phyloP scores from a whole-genome alignment of 2,797 vertebrate species.

The Champsocephalus gunnari region DNA sequence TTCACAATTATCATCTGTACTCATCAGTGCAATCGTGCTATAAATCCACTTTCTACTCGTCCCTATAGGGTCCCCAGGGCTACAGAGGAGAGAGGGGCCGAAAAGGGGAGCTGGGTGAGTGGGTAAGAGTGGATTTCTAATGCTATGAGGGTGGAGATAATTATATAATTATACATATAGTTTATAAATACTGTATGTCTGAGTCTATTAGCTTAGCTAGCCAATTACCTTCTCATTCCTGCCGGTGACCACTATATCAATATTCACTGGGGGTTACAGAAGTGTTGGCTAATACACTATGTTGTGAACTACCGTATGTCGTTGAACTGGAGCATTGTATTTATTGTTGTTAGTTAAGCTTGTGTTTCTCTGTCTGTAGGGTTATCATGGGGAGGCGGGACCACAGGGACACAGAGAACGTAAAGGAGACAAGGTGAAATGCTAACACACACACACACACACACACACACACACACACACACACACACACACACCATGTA shows the following conservation, averaged over 20 bases:
- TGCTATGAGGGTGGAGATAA: conserved; percentile 25
- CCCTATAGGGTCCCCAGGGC: conserved; percentile 79
- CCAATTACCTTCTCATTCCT: not conserved
- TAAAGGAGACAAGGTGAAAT: conserved; percentile 79
- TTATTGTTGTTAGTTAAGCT: not conserved
- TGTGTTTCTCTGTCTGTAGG: conserved; percentile 63
- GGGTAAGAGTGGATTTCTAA: conserved; percentile 83
- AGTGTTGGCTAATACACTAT: not conserved
- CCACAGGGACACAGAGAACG: conserved; percentile 78
- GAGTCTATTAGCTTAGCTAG: no score
- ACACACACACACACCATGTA: not conserved
- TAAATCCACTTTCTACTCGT: conserved; percentile 19
- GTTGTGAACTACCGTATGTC: not conserved
- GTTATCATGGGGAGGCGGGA: conserved; percentile 82
- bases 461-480: not conserved
- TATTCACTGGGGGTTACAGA: no score
- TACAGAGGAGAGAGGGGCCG: conserved; percentile 80
- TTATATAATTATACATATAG: no score
- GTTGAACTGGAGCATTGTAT: not conserved
- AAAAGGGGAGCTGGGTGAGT: conserved; percentile 87
- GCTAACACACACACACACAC: not conserved
- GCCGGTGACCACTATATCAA: accelerated
- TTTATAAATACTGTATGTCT: no score
- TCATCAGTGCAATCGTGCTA: not conserved
- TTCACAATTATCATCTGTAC: not conserved